phyloP scores from a whole-genome alignment of 2,888 invertebrate species.

The Lithophane semibrunnea region DNA sequence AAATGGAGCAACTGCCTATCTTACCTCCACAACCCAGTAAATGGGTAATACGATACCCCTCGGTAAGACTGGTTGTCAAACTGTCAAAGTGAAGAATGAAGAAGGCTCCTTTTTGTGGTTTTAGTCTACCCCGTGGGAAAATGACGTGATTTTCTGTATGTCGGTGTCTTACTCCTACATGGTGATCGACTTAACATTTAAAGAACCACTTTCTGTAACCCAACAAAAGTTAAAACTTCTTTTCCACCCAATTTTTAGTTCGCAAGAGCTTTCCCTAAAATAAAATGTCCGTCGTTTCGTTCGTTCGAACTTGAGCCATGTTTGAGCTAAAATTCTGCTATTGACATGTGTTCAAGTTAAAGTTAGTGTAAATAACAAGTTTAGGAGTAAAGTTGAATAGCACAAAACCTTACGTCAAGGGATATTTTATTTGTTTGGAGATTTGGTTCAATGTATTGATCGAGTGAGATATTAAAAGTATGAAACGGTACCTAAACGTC shows the following conservation, averaged over 20 bases:
- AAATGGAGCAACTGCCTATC: too few species aligned
- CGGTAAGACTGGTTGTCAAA: too few species aligned
- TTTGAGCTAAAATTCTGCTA: constrained; percentile 11
- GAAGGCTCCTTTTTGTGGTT: not conserved
- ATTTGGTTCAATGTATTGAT: not conserved
- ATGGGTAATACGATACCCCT: too few species aligned
- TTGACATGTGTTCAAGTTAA: constrained; percentile 16
- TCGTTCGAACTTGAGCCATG: not conserved
- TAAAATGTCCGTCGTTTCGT: not conserved
- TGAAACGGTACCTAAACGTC: not conserved
- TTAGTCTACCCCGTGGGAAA: not conserved
- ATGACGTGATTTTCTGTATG: not conserved
- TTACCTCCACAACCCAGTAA: too few species aligned
- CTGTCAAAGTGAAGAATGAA: not conserved
- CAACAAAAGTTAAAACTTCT: not conserved
- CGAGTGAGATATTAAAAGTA: not conserved
- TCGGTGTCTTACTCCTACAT: too few species aligned
- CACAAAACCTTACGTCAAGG: not conserved
- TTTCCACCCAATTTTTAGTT: too few species aligned
- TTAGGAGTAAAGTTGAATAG: not conserved
- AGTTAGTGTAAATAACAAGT: constrained; percentile 14
- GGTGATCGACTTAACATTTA: not conserved
- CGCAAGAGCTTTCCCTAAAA: not conserved
- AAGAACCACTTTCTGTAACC: too few species aligned
- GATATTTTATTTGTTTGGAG: not conserved